Conservation (phyloP, 2,797 vertebrate genomes). For the Channa striata region DNA sequence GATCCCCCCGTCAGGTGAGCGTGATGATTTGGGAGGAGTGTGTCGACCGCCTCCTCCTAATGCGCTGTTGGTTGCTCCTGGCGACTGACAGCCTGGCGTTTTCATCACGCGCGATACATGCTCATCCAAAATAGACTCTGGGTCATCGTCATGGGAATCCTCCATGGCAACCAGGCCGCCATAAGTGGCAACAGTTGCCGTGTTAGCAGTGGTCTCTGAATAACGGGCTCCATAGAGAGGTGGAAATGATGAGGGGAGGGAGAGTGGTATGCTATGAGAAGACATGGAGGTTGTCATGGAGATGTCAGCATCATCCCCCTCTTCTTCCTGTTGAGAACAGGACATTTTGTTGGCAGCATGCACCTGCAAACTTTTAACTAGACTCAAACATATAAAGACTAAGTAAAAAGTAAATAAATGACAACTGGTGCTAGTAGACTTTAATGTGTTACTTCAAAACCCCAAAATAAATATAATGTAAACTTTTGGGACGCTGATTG, state of each 20-base stretch:
- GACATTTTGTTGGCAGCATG: not conserved
- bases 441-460: no score
- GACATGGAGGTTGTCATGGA: slow-evolving; percentile 84
- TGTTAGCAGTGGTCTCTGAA: slow-evolving; percentile 84
- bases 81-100: slow-evolving; percentile 94
- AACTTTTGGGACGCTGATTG: no score
- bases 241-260: slow-evolving; percentile 83
- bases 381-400: not conserved
- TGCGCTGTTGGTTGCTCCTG: slow-evolving; percentile 84
- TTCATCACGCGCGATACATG: slow-evolving; percentile 95
- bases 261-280: slow-evolving; percentile 81
- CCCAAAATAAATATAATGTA: no score
- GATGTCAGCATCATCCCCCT: slow-evolving; percentile 92
- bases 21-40: slow-evolving; percentile 87
- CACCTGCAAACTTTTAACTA: not conserved
- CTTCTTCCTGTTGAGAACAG: slow-evolving; percentile 88
- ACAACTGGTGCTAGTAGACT: not conserved
- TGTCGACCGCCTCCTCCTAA: slow-evolving; percentile 84
- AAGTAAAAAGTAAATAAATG: not conserved
- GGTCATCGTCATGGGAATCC: slow-evolving; percentile 92
- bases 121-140: slow-evolving; percentile 94
- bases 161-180: slow-evolving; percentile 86
- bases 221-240: slow-evolving; percentile 91
- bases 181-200: slow-evolving; percentile 78
- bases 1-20: slow-evolving; percentile 87